These are phyloP conservation scores for Patella pellucida DNA, from an alignment of 2,888 invertebrate species.

Conservation along the genomic window DNA sequence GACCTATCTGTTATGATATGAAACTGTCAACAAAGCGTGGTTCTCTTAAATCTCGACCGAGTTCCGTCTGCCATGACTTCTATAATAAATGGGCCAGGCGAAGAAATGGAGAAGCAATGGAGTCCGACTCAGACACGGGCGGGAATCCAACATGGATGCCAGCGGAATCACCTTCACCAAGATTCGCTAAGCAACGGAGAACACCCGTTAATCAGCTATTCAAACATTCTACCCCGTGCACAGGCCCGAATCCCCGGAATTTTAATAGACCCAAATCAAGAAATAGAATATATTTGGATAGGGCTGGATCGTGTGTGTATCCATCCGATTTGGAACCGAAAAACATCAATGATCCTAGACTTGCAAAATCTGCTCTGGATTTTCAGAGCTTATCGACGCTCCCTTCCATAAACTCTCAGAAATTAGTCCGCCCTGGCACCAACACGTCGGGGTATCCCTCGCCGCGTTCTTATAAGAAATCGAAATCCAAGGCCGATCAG, in stretches of 20 bases:
- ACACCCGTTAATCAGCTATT: not conserved
- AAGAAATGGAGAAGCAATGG: not conserved
- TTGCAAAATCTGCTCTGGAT: not conserved
- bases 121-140: not conserved
- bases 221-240: too few relatives aligned
- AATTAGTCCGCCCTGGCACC: not conserved
- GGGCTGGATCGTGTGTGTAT: not conserved
- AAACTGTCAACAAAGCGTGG: not conserved
- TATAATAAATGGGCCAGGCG: slow-evolving; percentile 25
- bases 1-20: not conserved
- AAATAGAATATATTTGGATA: not conserved
- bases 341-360: not conserved
- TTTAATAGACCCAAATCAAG: not conserved
- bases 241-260: not conserved
- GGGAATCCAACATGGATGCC: not conserved
- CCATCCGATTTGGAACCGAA: not conserved
- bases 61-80: slow-evolving; percentile 20
- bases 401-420: not conserved
- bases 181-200: not conserved
- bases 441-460: not conserved
- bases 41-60: not conserved
- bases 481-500: not conserved
- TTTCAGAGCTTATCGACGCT: not conserved
- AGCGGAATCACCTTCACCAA: not conserved
- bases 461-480: not conserved